phyloP scores from a whole-genome alignment of 2,113 vertebrate genomes.

The Chauna torquata region DNA sequence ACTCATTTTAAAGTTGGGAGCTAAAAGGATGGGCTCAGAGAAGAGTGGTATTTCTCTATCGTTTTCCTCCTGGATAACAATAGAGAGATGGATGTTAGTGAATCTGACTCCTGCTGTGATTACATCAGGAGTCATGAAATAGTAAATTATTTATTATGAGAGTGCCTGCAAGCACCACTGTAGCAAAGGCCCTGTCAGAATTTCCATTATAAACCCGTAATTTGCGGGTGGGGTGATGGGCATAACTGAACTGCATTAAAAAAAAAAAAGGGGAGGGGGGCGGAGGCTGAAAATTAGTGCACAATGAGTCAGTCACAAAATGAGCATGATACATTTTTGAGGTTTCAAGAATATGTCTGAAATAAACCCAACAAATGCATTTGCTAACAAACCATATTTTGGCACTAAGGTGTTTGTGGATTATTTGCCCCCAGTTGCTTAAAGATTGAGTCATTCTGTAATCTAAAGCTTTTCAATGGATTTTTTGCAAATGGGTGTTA shows the following conservation, averaged over 20 bases:
- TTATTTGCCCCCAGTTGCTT: neutral
- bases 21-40: neutral
- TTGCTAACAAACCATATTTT: neutral
- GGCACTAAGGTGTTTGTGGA: neutral
- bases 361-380: neutral
- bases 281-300: neutral
- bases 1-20: neutral
- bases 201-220: conserved; percentile 21
- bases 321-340: neutral
- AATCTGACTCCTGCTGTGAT: neutral
- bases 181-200: neutral
- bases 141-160: conserved; percentile 15
- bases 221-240: neutral
- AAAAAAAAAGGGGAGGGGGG: neutral
- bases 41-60: neutral
- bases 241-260: neutral
- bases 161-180: neutral
- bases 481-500: neutral
- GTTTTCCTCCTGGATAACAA: neutral
- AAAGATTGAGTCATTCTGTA: neutral
- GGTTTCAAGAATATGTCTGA: neutral
- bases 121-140: conserved; percentile 11
- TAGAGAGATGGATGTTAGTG: neutral
- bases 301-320: neutral
- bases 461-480: neutral